Evolutionary conservation across 2,113 vertebrate species (phyloP).

Genomic region (Laticauda colubrina): DNA sequence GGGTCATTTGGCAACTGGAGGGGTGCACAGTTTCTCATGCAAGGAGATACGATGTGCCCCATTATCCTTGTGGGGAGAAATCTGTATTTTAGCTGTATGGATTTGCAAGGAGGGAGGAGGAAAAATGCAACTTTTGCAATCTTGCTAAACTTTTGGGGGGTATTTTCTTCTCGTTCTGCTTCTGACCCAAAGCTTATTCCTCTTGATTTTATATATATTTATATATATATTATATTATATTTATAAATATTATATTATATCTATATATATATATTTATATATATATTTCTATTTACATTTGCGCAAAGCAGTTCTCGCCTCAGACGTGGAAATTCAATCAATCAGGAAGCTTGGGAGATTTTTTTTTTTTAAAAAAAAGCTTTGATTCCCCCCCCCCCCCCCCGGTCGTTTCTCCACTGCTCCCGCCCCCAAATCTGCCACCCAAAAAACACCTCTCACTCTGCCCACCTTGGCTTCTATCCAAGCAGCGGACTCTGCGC

Average conservation of each 20-base stretch:
- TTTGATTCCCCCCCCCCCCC: fast-evolving
- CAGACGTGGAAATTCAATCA: background rate
- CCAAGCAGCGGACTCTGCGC: background rate
- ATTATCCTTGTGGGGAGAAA: background rate
- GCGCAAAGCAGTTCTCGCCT: fast-evolving
- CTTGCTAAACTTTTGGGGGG: fast-evolving
- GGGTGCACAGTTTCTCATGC: background rate
- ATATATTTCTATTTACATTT: background rate
- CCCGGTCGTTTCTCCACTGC: background rate
- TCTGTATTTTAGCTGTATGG: background rate
- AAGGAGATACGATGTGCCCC: background rate
- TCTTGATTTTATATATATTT: too few species aligned
- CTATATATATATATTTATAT: too few species aligned
- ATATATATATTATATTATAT: too few species aligned
- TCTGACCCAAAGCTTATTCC: background rate
- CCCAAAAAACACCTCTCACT: background rate
- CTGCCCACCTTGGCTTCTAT: background rate
- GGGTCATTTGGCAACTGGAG: too few species aligned
- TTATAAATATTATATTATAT: too few species aligned
- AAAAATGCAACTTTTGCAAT: too few species aligned
- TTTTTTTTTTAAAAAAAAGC: background rate
- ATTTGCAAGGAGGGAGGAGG: too few species aligned
- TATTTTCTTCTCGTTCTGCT: background rate
- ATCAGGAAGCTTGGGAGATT: background rate
- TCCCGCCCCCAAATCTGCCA: too few species aligned